Percentiles rank a stretch among this genome's conserved stretches.
Conservation (phyloP, 1,140 invertebrate species). For the Nebria ingens region DNA sequence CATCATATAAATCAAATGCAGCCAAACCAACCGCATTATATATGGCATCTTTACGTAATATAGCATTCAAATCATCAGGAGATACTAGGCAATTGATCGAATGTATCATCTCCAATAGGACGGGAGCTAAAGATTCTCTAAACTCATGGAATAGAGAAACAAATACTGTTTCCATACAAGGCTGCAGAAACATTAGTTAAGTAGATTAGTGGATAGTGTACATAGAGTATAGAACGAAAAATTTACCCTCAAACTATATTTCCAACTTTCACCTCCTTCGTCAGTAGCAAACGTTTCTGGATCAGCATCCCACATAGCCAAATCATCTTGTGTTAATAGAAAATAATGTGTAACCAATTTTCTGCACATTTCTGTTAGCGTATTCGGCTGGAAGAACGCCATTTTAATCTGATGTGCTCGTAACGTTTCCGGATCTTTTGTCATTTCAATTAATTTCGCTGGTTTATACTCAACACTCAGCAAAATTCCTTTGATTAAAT, state of each 20-base stretch:
- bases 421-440: conserved; percentile 39
- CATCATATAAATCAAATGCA: conserved; percentile 87
- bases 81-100: conserved; percentile 49
- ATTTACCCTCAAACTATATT: conserved; percentile 75
- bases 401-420: conserved; percentile 57
- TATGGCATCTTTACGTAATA: conserved; percentile 86
- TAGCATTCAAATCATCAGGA: conserved; percentile 58
- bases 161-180: conserved; percentile 80
- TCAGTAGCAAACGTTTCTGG: conserved; percentile 83
- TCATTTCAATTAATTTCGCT: conserved; percentile 45
- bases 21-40: conserved; percentile 86
- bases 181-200: conserved; percentile 46
- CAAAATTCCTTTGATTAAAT: conserved; percentile 77
- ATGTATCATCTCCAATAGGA: conserved; percentile 64
- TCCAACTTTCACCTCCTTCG: conserved; percentile 84
- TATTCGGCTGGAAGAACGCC: conserved; percentile 60
- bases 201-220: not conserved
- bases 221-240: too few relatives aligned
- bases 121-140: conserved; percentile 53
- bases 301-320: conserved; percentile 81
- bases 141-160: conserved; percentile 74
- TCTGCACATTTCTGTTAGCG: conserved; percentile 65
- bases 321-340: conserved; percentile 68
- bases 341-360: conserved; percentile 84
- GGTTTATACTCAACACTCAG: conserved; percentile 62